Conservation (phyloP, 2,113 vertebrate species). For the Chaetorhynchus papuensis region DNA sequence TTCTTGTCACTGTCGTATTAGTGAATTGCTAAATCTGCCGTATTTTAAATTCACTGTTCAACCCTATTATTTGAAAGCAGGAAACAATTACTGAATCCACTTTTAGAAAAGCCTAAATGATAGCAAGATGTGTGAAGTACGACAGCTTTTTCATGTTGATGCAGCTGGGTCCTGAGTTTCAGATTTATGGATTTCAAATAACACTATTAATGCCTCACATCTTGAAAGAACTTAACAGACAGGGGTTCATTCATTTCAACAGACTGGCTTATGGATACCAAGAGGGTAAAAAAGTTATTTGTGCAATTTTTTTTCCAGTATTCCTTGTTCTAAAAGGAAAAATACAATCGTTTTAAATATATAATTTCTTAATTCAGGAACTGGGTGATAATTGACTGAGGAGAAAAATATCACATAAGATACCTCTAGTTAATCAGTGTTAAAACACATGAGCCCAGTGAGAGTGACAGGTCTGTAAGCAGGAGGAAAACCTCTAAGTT, state of each 20-base stretch:
- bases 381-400: not conserved
- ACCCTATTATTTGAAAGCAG: not conserved
- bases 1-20: not conserved
- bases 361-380: not conserved
- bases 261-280: not conserved
- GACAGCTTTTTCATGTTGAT: not conserved
- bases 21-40: not conserved
- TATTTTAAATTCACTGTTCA: not conserved
- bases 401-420: not conserved
- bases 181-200: not conserved
- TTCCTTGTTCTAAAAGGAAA: not conserved
- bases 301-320: not conserved
- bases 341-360: not conserved
- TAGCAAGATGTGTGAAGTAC: not conserved
- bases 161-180: not conserved
- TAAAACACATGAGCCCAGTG: not conserved
- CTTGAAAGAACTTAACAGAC: not conserved
- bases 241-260: not conserved
- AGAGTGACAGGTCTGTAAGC: not conserved
- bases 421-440: not conserved
- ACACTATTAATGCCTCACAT: not conserved
- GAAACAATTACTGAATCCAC: slow-evolving; percentile 1
- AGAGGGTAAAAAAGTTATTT: not conserved
- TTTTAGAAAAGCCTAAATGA: not conserved
- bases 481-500: not conserved